Base-by-base conservation (phyloP, 1,140 invertebrate species). In the Trypoxylus dichotomus region DNA sequence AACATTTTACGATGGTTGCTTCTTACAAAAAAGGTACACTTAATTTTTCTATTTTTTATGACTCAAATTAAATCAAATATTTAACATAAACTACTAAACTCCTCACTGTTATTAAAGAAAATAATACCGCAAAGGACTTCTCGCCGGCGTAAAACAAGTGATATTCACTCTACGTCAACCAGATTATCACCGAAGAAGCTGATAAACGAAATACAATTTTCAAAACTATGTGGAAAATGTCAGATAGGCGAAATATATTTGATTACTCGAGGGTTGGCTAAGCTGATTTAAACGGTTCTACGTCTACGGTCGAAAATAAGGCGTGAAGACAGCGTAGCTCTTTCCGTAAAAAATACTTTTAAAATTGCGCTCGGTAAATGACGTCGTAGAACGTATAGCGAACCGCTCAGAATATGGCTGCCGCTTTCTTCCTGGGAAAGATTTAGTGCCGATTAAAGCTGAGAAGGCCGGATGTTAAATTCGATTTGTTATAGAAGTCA, bases 131-230 rank as follows among this genome's bases (percentile, higher is more conserved):
- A 68, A 68, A 29, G 25, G 24, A 60, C 21, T 3, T 60, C 58
- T 2, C 58, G 21, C 58, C 58, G 27, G 8, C 7, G 6, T 68
- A 32, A 43, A 37, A 77, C 43, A 32, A 10, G 75, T 5, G 75
- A 60, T 11, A 32, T 43, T 68, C 43, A 3, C 58, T 0, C 71
- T 68, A 73, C 68, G 71, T 43, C 76, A 77, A 77, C 71, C 74
- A 74, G 76, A 83, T 83, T 82, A 83, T 82, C 78, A 80, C 78
- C 74, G 21, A 21, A 75, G 77, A 79, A 81, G 81, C 79, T 79
- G 81, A 83, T 82, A 83, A 83, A 83, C 79, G 80, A 82, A 83
- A 83, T 83, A 82, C 80, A 81, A 83, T 83, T 83, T 82, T 82
- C 78, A 83, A 81, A 83, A 83, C 81, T 82, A 80, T 83, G 82